These are phyloP conservation scores for Ormyrus rosae DNA, from an alignment of 2,888 invertebrate genomes.

Conservation along the genomic window DNA sequence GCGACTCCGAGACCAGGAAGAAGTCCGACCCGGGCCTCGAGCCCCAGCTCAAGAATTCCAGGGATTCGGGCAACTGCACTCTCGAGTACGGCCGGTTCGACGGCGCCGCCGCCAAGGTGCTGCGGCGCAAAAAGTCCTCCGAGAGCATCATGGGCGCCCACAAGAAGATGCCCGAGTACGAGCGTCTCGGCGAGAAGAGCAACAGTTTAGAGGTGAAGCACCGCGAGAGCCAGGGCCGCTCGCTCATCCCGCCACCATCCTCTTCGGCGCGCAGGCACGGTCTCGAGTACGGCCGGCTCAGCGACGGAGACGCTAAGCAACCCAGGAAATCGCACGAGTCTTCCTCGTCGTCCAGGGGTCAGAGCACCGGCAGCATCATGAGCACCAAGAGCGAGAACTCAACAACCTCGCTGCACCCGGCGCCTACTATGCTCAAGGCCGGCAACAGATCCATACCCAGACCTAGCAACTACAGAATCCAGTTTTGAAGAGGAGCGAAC, in stretches of 20 bases:
- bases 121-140: constrained; percentile 69
- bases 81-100: constrained; percentile 72
- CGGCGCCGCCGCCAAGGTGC: constrained; percentile 61
- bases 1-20: constrained; percentile 72
- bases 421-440: constrained; percentile 71
- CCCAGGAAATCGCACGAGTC: constrained; percentile 50
- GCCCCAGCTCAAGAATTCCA: constrained; percentile 63
- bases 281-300: constrained; percentile 78
- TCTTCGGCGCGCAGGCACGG: constrained; percentile 75
- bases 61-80: constrained; percentile 74
- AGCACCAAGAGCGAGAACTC: constrained; percentile 77
- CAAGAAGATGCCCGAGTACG: constrained; percentile 78
- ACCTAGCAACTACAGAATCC: constrained; percentile 85
- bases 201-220: constrained; percentile 70
- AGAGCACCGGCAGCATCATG: constrained; percentile 72
- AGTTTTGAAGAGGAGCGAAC: constrained; percentile 78
- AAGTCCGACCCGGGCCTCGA: constrained; percentile 70
- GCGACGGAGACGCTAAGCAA: constrained; percentile 73
- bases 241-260: constrained; percentile 78
- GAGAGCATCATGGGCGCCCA: constrained; percentile 60
- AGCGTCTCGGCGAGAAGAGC: constrained; percentile 78
- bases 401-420: constrained; percentile 78
- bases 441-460: constrained; percentile 78
- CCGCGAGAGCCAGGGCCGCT: constrained; percentile 76
- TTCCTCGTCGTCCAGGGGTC: constrained; percentile 64